phyloP scores from a whole-genome alignment of 2,888 invertebrate genomes.

The Mamestra brassicae region DNA sequence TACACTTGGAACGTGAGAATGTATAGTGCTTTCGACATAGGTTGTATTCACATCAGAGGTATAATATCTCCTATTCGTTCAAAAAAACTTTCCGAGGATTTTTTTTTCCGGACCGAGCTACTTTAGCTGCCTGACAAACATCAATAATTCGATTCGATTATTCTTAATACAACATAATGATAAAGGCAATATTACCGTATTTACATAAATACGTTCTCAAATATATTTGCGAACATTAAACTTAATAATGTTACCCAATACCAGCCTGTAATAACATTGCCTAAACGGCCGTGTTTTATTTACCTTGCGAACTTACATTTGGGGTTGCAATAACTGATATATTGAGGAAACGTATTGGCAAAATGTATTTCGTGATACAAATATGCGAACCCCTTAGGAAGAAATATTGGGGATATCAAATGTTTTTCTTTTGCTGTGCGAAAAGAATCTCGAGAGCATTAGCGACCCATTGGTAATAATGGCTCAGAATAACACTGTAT shows the following conservation, averaged over 20 bases:
- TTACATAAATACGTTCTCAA: neutral
- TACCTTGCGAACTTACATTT: constrained; percentile 23
- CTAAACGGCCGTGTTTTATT: constrained; percentile 25
- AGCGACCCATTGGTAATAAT: too few species aligned
- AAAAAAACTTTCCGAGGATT: neutral
- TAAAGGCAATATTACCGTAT: neutral
- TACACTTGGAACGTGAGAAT: too few species aligned
- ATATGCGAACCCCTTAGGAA: constrained; percentile 4
- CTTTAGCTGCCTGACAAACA: neutral
- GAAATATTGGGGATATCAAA: neutral
- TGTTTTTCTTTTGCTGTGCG: too few species aligned
- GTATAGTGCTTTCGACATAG: too few species aligned
- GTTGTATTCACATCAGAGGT: too few species aligned
- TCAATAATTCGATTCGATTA: neutral
- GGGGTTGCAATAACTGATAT: constrained; percentile 40
- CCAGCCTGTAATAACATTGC: constrained; percentile 19
- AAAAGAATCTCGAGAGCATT: too few species aligned
- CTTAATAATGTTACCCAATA: constrained; percentile 4
- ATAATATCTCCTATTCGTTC: too few species aligned
- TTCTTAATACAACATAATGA: neutral
- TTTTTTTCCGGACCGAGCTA: neutral
- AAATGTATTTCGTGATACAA: constrained; percentile 19
- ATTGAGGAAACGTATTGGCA: constrained; percentile 40
- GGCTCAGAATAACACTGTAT: too few species aligned
- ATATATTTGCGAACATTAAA: constrained; percentile 13